These are phyloP conservation scores for Caloenas nicobarica DNA, from an alignment of 2,113 vertebrate species.

Conservation along the genomic window DNA sequence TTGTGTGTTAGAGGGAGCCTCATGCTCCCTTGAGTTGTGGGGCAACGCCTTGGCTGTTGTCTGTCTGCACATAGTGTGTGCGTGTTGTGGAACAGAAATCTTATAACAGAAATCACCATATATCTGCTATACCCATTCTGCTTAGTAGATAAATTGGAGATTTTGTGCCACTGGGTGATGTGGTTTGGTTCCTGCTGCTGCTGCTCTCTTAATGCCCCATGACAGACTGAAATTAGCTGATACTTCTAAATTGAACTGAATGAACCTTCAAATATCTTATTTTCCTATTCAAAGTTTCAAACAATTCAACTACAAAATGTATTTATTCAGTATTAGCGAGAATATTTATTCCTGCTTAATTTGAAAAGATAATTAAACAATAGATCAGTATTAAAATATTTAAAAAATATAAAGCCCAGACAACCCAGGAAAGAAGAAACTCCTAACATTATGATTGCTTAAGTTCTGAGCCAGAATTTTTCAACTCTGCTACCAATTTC, in stretches of 20 bases:
- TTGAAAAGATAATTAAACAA: neutral
- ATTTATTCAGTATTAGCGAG: neutral
- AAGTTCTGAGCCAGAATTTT: neutral
- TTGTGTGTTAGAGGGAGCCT: fast-evolving
- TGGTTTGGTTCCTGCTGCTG: neutral
- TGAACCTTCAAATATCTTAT: neutral
- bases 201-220: neutral
- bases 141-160: neutral
- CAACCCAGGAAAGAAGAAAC: neutral
- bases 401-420: neutral
- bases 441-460: neutral
- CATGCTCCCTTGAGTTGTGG: neutral
- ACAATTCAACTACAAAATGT: neutral
- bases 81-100: fast-evolving
- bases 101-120: neutral
- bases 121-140: neutral
- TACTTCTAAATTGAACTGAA: neutral
- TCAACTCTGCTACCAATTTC: neutral
- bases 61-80: neutral
- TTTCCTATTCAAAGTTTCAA: neutral
- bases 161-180: neutral
- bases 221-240: neutral
- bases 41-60: neutral
- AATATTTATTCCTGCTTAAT: neutral
- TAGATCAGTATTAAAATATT: neutral